These are phyloP conservation scores for Stegana nigrithorax DNA, from an alignment of 2,888 invertebrate species.

Conservation along the genomic window DNA sequence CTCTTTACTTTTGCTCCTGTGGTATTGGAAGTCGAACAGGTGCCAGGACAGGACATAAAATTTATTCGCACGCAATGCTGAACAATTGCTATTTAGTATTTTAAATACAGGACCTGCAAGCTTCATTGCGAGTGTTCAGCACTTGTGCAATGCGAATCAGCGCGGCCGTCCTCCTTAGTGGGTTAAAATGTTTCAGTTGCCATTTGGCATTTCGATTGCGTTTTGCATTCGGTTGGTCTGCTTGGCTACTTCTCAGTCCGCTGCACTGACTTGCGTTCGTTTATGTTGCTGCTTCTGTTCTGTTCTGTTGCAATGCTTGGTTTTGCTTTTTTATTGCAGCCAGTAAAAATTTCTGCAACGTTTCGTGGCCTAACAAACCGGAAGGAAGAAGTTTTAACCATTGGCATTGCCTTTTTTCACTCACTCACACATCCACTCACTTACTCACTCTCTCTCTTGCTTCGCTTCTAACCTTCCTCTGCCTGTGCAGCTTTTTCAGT, in stretches of 20 bases:
- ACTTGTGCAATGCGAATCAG: too few relatives aligned
- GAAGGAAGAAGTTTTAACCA: constrained; percentile 58
- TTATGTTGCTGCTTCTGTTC: background rate
- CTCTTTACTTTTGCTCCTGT: too few relatives aligned
- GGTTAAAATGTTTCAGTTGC: too few relatives aligned
- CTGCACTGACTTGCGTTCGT: background rate
- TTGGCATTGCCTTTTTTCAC: constrained; percentile 28
- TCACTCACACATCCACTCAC: constrained; percentile 30
- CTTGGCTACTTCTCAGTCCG: background rate
- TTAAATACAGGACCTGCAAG: too few relatives aligned
- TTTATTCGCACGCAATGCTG: too few relatives aligned
- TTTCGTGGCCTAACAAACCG: constrained; percentile 53
- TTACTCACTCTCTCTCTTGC: background rate
- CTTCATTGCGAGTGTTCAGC: too few relatives aligned
- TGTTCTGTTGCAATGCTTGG: background rate
- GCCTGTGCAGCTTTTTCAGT: background rate
- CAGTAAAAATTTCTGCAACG: constrained; percentile 41
- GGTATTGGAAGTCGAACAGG: too few relatives aligned
- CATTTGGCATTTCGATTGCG: constrained; percentile 47
- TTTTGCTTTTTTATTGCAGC: too few relatives aligned
- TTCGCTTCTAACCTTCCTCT: background rate
- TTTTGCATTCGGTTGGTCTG: constrained; percentile 33
- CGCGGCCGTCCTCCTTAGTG: too few relatives aligned
- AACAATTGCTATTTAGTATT: too few relatives aligned
- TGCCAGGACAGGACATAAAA: too few relatives aligned